phyloP scores from a whole-genome alignment of 30 jellyfish, hydroid and myxozoan genomes.

The Morbakka virulenta region DNA sequence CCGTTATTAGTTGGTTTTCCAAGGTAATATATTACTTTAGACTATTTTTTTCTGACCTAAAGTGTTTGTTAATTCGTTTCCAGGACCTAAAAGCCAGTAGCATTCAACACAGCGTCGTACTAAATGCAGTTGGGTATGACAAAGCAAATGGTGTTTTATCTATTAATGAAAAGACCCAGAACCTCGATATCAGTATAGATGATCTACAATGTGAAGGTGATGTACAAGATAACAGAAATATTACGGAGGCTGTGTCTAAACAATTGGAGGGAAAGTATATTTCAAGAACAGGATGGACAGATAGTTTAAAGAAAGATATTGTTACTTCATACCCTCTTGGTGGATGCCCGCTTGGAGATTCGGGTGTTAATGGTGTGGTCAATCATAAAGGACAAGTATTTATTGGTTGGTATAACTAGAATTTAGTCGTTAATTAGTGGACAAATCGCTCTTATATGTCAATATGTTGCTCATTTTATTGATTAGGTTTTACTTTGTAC shows the following conservation, averaged over 20 bases:
- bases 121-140: not conserved
- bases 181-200: not conserved
- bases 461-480: not conserved
- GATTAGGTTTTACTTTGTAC: no score
- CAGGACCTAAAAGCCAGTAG: no score
- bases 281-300: conserved; percentile 53
- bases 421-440: no score
- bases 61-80: no score
- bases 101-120: no score
- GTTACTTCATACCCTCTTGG: conserved; percentile 76
- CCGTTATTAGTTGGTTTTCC: no score
- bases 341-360: conserved; percentile 68
- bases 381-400: conserved; percentile 79
- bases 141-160: not conserved
- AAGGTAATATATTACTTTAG: no score
- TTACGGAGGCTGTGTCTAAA: conserved; percentile 2
- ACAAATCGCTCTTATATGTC: not conserved
- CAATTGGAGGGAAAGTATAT: conserved; percentile 58
- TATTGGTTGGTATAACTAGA: no score
- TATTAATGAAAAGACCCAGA: not conserved
- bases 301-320: conserved; percentile 30
- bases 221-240: not conserved
- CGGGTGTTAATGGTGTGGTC: conserved; percentile 71
- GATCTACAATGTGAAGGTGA: not conserved
- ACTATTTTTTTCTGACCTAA: no score